Evolutionary conservation across 1,140 invertebrate species (phyloP), one percentile per base, ranked within the genome.

Genomic region (Ostrea edulis): DNA sequence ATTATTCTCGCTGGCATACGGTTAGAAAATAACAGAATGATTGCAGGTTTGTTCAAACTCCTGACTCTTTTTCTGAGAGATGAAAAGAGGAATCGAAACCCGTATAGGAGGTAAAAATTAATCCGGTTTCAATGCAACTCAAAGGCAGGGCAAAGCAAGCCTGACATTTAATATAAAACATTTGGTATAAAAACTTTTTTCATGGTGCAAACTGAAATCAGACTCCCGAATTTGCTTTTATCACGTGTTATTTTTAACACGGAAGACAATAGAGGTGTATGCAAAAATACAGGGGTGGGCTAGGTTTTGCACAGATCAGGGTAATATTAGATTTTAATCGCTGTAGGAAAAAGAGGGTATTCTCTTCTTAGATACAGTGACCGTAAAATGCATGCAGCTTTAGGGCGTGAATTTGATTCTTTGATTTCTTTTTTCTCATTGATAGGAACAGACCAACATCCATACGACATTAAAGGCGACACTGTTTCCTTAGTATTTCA

Each of bases 291-390:
- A 35, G 22, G 65, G 68, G 68, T 14, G 68, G 68, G 68, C 17
- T 22, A 77, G 12, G 9, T 9, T 77, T 77, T 29, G 68, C 68
- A 77, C 68, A 25, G 68, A 77, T 77, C 14, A 14, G 68, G 68
- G 68, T 77, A 77, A 77, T 77, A 77, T 77, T 29, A 77, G 22
- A 77, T 77, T 77, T 35, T 35, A 35, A 77, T 77, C 68, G n/a
- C 55, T 7, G n/a, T 20, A 62, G 55, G 35, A 62, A 62, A n/a
- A 62, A 62, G 55, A 17, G 55, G 55, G 55, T 62, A 20, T 62
- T 20, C 55, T 62, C n/a, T 17, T n/a, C 17, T 62, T 17, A 20
- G 55, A 62, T 62, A 62, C 55, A 0, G 14, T 62, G n/a, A 62
- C 55, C 55, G n/a, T 62, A 62, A 62, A 62, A 62, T 62, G 14